These are phyloP conservation scores for Trileptium ribeirensis DNA, from an alignment of 2,888 invertebrate species.

Conservation along the genomic window DNA sequence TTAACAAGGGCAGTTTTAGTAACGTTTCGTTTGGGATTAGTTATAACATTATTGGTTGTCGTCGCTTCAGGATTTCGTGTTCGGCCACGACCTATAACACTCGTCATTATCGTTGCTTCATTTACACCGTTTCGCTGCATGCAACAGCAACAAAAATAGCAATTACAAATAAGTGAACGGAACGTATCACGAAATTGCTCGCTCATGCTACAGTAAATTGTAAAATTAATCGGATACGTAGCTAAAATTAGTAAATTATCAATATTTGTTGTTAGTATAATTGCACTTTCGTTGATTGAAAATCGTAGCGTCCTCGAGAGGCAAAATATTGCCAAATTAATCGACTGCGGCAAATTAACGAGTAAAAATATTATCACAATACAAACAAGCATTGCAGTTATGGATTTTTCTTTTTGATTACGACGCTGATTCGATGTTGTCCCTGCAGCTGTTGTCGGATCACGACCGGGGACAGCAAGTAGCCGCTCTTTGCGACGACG, in stretches of 20 bases:
- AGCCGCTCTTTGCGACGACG: conserved; percentile 69
- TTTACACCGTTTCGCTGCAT: too few relatives aligned
- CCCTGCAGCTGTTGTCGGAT: not conserved
- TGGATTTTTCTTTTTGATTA: not conserved
- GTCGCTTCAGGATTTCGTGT: too few relatives aligned
- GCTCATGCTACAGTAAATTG: conserved; percentile 92
- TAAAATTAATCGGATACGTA: conserved; percentile 81
- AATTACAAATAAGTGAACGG: too few relatives aligned
- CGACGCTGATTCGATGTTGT: not conserved
- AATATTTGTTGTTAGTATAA: conserved; percentile 23
- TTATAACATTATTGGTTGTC: too few relatives aligned
- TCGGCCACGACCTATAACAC: too few relatives aligned
- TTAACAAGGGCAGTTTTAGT: too few relatives aligned
- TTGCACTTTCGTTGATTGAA: not conserved
- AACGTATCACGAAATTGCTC: conserved; percentile 87
- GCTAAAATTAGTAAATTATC: conserved; percentile 75
- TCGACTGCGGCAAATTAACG: conserved; percentile 56
- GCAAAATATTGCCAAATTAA: conserved; percentile 33
- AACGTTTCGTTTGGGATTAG: too few relatives aligned
- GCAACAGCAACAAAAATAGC: too few relatives aligned
- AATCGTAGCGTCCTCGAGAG: not conserved
- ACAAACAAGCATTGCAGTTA: conserved; percentile 51
- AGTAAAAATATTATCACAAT: conserved; percentile 56
- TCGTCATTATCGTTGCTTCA: too few relatives aligned
- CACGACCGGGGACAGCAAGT: not conserved